A percentile compares a stretch with the other conserved stretches of the same genome.
phyloP scores from a whole-genome alignment of 2,797 vertebrate species.

The Enoplosus armatus region DNA sequence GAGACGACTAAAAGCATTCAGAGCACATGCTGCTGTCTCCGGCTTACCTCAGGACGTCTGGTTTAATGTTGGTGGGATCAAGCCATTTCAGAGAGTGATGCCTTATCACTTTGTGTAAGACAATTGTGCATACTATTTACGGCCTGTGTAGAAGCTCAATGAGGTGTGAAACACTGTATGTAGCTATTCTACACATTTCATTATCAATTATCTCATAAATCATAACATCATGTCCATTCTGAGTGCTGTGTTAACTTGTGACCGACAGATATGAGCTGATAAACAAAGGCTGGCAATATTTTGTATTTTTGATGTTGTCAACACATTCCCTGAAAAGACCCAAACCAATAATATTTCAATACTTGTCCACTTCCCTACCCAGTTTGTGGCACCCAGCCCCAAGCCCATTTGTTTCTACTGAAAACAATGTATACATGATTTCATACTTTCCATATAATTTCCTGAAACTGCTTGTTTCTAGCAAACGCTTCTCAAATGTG shows the following conservation, averaged over 20 bases:
- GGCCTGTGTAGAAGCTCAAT: neutral
- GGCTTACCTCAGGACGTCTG: conserved; percentile 1
- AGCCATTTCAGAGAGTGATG: conserved; percentile 24
- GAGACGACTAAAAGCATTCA: conserved; percentile 9
- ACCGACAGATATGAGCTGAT: neutral
- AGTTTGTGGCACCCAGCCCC: neutral
- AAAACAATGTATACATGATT: conserved; percentile 1
- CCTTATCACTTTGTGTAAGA: conserved; percentile 18
- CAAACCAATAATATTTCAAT: neutral
- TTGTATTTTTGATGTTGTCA: neutral
- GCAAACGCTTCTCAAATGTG: neutral
- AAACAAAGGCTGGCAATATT: neutral
- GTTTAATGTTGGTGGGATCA: conserved; percentile 16
- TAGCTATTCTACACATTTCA: neutral
- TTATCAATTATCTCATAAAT: conserved; percentile 1
- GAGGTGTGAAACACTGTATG: conserved; percentile 23
- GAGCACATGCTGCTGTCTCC: neutral
- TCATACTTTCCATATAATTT: neutral
- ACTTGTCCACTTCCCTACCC: neutral
- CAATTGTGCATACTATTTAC: conserved; percentile 35
- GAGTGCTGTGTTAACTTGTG: neutral
- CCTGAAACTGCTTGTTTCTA: neutral
- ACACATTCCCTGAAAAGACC: neutral
- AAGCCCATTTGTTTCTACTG: neutral
- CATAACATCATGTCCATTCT: neutral